Percentiles rank a stretch among this genome's conserved stretches.
phyloP scores from a whole-genome alignment of 2,888 invertebrate species.

The Palloptera scutellata region DNA sequence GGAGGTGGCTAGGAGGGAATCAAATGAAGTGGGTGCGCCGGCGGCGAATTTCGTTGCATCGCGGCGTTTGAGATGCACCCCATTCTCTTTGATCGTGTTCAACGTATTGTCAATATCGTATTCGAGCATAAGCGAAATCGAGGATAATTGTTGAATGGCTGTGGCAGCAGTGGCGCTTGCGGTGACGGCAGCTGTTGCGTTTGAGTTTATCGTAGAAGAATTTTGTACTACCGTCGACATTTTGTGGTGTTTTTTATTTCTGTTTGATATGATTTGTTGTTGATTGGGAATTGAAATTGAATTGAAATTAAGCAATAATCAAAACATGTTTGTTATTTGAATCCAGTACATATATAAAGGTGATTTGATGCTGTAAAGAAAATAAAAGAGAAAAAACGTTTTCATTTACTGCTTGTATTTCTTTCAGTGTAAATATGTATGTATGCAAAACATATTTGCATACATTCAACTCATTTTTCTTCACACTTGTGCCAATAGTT shows the following conservation, averaged over 20 bases:
- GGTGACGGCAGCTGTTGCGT: slow-evolving; percentile 11
- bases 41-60: background rate
- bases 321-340: too few relatives aligned
- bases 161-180: slow-evolving; percentile 30
- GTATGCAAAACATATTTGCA: too few relatives aligned
- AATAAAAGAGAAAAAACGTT: too few relatives aligned
- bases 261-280: slow-evolving; percentile 7
- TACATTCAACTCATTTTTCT: too few relatives aligned
- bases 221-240: slow-evolving; percentile 28
- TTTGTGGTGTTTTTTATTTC: slow-evolving; percentile 1
- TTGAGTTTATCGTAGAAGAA: slow-evolving; percentile 4
- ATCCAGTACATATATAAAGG: too few relatives aligned
- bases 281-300: slow-evolving; percentile 9
- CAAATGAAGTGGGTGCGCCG: slow-evolving; percentile 13
- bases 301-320: too few relatives aligned
- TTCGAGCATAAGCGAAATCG: slow-evolving; percentile 62
- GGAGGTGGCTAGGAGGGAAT: background rate
- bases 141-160: slow-evolving; percentile 46
- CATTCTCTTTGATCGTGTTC: slow-evolving; percentile 61
- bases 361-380: too few relatives aligned
- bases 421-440: too few relatives aligned
- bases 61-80: slow-evolving; percentile 42
- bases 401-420: too few relatives aligned
- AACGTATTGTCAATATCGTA: slow-evolving; percentile 64
- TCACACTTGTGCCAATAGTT: too few relatives aligned